Percentiles rank a stretch among this genome's conserved stretches.
These are phyloP conservation scores for Steinernema feltiae DNA, from an alignment of 1,140 invertebrate species.

Conservation along the genomic window DNA sequence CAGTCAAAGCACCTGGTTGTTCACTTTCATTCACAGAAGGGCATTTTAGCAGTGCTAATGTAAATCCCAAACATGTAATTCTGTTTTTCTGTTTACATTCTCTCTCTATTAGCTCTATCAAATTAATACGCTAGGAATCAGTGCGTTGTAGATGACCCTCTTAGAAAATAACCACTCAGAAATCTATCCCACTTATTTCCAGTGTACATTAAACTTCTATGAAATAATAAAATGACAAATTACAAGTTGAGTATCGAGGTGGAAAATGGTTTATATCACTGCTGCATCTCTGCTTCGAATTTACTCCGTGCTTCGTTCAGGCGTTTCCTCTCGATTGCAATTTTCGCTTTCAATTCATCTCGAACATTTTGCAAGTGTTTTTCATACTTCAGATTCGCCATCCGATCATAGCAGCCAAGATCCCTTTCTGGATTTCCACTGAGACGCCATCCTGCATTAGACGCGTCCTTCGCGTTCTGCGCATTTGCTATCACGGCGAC, in stretches of 20 bases:
- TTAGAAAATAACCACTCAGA: not conserved
- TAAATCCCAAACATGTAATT: not conserved
- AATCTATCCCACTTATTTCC: not conserved
- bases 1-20: not conserved
- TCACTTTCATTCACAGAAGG: not conserved
- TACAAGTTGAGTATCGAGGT: no score
- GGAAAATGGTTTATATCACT: no score
- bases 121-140: no score
- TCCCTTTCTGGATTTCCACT: not conserved
- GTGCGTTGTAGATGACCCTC: not conserved
- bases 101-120: not conserved
- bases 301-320: not conserved
- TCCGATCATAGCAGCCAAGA: no score
- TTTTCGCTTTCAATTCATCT: not conserved
- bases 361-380: not conserved
- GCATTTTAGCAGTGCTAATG: constrained; percentile 1
- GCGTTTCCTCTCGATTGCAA: not conserved
- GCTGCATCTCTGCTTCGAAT: no score
- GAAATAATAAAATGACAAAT: not conserved
- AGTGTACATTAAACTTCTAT: constrained; percentile 8
- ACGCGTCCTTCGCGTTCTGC: not conserved
- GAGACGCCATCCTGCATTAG: not conserved
- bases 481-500: not conserved
- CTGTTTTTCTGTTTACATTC: not conserved
- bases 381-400: not conserved